These are phyloP conservation scores for Umimayanthus kanabou DNA, from an alignment of 92 coral and sea anemone genomes.

Conservation along the genomic window DNA sequence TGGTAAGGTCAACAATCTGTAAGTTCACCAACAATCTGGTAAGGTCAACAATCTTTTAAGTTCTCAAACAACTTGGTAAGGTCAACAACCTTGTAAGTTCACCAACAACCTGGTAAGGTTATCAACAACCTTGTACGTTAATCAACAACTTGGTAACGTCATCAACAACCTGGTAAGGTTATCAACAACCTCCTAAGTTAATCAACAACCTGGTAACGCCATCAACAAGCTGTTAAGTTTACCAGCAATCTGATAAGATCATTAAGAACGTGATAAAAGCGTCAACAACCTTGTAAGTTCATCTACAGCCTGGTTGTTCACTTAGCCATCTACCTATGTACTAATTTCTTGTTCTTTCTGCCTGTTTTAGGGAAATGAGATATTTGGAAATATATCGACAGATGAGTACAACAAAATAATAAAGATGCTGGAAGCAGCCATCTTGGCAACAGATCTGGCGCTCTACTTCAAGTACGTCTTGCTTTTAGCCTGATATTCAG, in stretches of 20 bases:
- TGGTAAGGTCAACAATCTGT: background rate
- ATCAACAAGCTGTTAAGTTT: too few relatives aligned
- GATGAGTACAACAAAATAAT: conserved; percentile 85
- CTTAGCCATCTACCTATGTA: background rate
- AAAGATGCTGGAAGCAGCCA: conserved; percentile 83
- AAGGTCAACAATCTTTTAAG: background rate
- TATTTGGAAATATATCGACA: conserved; percentile 80
- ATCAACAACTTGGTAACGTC: too few relatives aligned
- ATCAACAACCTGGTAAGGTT: too few relatives aligned
- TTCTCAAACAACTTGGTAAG: background rate
- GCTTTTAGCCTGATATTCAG: background rate
- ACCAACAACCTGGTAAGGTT: too few relatives aligned
- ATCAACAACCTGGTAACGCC: too few relatives aligned
- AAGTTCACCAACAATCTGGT: too few relatives aligned
- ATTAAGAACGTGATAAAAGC: too few relatives aligned
- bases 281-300: background rate
- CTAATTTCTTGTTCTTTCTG: background rate
- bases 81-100: background rate
- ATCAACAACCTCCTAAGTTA: background rate
- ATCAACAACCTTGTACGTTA: background rate
- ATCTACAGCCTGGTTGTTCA: background rate
- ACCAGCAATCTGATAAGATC: too few relatives aligned
- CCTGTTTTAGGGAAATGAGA: conserved; percentile 87
- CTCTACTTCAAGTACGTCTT: conserved; percentile 93
- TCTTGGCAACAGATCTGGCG: conserved; percentile 95